Conservation (phyloP, 1,140 invertebrate species). For the Drosophila simulans region DNA sequence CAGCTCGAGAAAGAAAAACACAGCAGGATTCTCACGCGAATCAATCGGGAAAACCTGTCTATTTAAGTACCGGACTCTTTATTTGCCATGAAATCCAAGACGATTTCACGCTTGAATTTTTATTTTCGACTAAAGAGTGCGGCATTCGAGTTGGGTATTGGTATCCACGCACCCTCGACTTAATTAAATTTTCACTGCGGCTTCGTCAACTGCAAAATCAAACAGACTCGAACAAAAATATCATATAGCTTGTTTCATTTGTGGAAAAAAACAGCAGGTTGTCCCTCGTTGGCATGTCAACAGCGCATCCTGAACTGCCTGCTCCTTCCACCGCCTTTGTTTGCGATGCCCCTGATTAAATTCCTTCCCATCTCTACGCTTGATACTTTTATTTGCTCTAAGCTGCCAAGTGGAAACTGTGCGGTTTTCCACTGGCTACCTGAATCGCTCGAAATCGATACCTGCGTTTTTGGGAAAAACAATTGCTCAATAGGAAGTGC, state of each 20-base stretch:
- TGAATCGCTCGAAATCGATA: constrained; percentile 6
- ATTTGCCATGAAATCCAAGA: constrained; percentile 78
- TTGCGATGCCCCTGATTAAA: constrained; percentile 76
- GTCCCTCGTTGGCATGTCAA: constrained; percentile 70
- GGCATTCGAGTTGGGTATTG: constrained; percentile 24
- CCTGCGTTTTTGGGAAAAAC: not conserved
- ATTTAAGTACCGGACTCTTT: constrained; percentile 51
- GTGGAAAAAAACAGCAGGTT: constrained; percentile 48
- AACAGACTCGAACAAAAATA: constrained; percentile 69
- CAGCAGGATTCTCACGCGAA: constrained; percentile 73
- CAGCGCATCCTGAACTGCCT: constrained; percentile 29
- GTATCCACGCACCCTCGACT: constrained; percentile 56
- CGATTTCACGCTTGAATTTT: constrained; percentile 69
- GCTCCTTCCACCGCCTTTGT: constrained; percentile 36
- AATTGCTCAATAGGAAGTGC: not conserved
- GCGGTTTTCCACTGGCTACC: constrained; percentile 63
- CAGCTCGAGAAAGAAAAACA: constrained; percentile 67
- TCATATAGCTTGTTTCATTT: constrained; percentile 80
- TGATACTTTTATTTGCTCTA: constrained; percentile 78
- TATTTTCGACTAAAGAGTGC: constrained; percentile 35
- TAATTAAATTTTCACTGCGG: constrained; percentile 83
- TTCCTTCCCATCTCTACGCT: constrained; percentile 54
- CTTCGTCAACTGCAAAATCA: constrained; percentile 74
- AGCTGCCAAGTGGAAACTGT: constrained; percentile 64
- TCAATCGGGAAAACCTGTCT: constrained; percentile 65